Percentiles rank a stretch among this genome's conserved stretches.
Conservation (phyloP, 2,113 vertebrate genomes). For the Ctenodactylus gundi region DNA sequence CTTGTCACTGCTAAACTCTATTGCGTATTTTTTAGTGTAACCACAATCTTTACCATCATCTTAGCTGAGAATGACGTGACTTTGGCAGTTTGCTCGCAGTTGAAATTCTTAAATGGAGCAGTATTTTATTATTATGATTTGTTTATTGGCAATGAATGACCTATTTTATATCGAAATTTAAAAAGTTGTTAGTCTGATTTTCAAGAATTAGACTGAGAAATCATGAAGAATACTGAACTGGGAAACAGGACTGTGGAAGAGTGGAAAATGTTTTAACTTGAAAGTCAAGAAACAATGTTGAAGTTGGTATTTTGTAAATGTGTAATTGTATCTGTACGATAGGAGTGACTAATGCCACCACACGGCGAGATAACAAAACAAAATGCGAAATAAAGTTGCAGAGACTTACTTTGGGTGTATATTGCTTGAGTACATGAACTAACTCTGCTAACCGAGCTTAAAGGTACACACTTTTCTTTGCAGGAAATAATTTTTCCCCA, state of each 20-base stretch:
- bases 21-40: not conserved
- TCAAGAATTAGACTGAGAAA: not conserved
- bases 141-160: not conserved
- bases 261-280: not conserved
- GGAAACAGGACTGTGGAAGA: not conserved
- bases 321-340: not conserved
- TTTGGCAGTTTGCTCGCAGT: not conserved
- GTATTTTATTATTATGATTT: not conserved
- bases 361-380: not conserved
- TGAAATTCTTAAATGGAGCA: not conserved
- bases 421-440: not conserved
- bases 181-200: not conserved
- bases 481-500: not conserved
- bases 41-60: not conserved
- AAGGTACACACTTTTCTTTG: not conserved
- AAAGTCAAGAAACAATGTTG: not conserved
- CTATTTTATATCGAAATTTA: not conserved
- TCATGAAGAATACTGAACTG: not conserved
- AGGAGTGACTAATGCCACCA: not conserved
- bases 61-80: not conserved
- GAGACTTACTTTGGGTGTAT: not conserved
- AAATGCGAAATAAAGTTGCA: not conserved
- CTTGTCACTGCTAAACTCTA: not conserved
- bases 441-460: not conserved
- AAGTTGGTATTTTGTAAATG: not conserved